These are phyloP conservation scores for Spinus pinus DNA, from an alignment of 2,797 vertebrate species.

Conservation along the genomic window DNA sequence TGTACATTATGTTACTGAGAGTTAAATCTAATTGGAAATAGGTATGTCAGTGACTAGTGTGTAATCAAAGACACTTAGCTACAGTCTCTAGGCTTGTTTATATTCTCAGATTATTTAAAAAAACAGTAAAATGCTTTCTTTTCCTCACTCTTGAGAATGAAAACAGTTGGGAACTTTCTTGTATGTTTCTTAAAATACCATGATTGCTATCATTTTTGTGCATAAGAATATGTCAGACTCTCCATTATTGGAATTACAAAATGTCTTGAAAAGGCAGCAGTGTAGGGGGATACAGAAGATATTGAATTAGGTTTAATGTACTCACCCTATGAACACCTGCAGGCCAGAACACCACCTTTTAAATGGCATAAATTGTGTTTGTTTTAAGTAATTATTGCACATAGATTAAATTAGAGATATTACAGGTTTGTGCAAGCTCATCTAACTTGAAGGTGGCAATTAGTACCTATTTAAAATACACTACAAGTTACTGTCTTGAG, in stretches of 20 bases:
- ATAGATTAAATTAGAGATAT: not conserved
- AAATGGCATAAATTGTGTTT: not conserved
- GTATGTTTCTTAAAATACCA: not conserved
- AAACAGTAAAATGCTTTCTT: not conserved
- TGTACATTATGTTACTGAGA: not conserved
- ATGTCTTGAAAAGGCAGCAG: not conserved
- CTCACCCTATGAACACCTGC: not conserved
- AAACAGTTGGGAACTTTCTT: not conserved
- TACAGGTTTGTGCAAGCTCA: not conserved
- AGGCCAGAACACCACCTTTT: not conserved
- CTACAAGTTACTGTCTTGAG: not conserved
- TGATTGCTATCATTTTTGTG: not conserved
- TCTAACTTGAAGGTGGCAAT: not conserved
- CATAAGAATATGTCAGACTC: not conserved
- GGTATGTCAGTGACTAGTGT: not conserved
- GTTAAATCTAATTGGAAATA: slow-evolving; percentile 10
- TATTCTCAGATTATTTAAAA: not conserved
- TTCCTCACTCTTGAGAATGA: not conserved
- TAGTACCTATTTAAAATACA: slow-evolving; percentile 14
- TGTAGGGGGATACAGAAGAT: not conserved
- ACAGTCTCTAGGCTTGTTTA: not conserved
- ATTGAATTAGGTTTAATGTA: not conserved
- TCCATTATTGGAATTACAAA: not conserved
- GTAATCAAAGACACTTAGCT: not conserved
- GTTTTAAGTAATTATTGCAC: not conserved